A percentile compares a stretch with the other conserved stretches of the same genome.
These are phyloP conservation scores for Sussaba pulchella DNA, from an alignment of 2,888 invertebrate species.

Conservation along the genomic window DNA sequence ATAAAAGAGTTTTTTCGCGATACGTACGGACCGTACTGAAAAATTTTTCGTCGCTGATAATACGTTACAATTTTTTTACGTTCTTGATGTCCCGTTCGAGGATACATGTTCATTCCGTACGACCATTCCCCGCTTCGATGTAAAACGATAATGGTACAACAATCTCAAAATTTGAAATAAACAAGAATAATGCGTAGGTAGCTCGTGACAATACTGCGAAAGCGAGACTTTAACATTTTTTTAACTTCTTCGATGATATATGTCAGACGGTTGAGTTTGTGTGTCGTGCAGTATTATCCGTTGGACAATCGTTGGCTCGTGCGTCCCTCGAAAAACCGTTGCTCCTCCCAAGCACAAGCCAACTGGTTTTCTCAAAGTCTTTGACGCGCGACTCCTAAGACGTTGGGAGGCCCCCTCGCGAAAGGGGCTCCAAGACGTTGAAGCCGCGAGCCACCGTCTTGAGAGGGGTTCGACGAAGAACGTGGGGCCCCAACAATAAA, in stretches of 20 bases:
- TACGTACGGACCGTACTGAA: neutral
- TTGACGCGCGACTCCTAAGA: constrained; percentile 73
- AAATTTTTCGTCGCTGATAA: neutral
- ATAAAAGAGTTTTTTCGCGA: constrained; percentile 74
- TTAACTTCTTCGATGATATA: neutral
- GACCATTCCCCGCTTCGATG: constrained; percentile 9
- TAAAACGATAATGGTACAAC: constrained; percentile 21
- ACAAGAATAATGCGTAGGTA: constrained; percentile 20
- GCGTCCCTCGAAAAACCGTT: constrained; percentile 73
- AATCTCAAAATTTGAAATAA: constrained; percentile 38
- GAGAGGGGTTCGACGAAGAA: constrained; percentile 51
- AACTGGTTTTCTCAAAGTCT: constrained; percentile 67
- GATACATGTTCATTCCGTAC: constrained; percentile 44
- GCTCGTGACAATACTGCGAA: neutral
- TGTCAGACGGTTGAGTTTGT: constrained; percentile 13
- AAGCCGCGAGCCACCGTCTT: constrained; percentile 67
- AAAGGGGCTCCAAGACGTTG: constrained; percentile 79
- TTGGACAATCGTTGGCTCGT: constrained; percentile 63
- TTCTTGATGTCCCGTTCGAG: constrained; percentile 45
- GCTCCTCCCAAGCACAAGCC: constrained; percentile 68
- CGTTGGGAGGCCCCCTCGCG: constrained; percentile 42
- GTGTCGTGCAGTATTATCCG: constrained; percentile 47
- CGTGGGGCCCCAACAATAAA: constrained; percentile 76
- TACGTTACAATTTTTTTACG: neutral
- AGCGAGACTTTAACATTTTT: neutral